These are phyloP conservation scores for Tipula lateralis DNA, from an alignment of 2,888 invertebrate genomes.

Conservation along the genomic window DNA sequence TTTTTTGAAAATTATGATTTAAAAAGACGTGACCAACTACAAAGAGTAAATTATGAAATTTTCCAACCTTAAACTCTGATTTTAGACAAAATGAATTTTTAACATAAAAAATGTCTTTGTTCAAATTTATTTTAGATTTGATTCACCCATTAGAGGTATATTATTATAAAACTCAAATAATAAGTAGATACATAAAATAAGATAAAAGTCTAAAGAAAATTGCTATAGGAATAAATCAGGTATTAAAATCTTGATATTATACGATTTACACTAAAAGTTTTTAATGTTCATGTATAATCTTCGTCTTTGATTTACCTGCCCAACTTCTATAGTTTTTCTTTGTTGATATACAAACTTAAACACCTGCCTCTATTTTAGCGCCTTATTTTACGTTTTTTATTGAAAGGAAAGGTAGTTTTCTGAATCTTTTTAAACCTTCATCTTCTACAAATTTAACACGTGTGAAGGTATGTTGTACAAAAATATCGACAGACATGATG, in stretches of 20 bases:
- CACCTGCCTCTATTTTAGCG: neutral
- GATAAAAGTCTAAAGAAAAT: neutral
- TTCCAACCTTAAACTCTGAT: neutral
- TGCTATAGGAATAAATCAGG: neutral
- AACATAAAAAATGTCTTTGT: neutral
- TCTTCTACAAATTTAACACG: neutral
- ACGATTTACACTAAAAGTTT: neutral
- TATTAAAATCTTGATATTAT: neutral
- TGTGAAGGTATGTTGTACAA: neutral
- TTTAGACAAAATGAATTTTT: neutral
- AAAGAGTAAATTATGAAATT: constrained; percentile 14
- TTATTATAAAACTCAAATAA: neutral
- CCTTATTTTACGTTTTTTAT: neutral
- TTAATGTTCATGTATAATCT: neutral
- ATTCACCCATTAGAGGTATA: neutral
- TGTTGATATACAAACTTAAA: neutral
- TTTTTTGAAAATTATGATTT: neutral
- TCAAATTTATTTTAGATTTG: neutral
- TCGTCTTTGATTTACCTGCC: neutral
- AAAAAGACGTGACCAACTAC: neutral
- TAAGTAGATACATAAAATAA: neutral
- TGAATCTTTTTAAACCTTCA: neutral
- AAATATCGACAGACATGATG: no score
- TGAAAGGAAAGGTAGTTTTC: neutral
- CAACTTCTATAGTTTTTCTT: neutral